Evolutionary conservation across 2,888 invertebrate genomes (phyloP).

Genomic region (Synanthedon formicaeformis): DNA sequence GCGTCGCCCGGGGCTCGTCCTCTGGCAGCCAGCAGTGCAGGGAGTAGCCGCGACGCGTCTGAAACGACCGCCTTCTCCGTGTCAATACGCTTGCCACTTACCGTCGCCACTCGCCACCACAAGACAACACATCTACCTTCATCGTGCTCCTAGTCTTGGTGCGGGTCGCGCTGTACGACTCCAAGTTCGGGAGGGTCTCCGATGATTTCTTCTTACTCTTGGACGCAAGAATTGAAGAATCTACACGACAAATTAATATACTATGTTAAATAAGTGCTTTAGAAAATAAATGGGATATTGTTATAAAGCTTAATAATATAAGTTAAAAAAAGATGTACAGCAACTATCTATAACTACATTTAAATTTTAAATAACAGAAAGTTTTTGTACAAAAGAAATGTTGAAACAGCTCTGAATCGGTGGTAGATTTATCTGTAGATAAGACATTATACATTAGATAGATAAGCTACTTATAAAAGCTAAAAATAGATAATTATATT

Average conservation of each 20-base stretch:
- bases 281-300: background rate
- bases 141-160: constrained; percentile 43
- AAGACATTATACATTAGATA: no score
- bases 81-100: background rate
- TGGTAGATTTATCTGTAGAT: no score
- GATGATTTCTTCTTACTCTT: constrained; percentile 47
- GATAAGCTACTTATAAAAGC: no score
- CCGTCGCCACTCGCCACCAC: no score
- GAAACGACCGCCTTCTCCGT: constrained; percentile 57
- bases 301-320: background rate
- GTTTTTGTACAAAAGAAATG: no score
- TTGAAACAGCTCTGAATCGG: no score
- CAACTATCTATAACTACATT: no score
- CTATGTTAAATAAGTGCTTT: no score
- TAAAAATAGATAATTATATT: no score
- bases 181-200: constrained; percentile 47
- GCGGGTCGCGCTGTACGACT: constrained; percentile 43
- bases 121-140: constrained; percentile 30
- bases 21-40: constrained; percentile 62
- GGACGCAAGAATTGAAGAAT: constrained; percentile 50
- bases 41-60: constrained; percentile 65
- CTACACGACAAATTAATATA: constrained; percentile 17
- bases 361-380: no score
- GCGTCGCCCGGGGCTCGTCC: constrained; percentile 29
- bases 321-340: no score